Percentiles rank a stretch among this genome's conserved stretches.
Conservation (phyloP, 2,797 vertebrate genomes). For the Eulemur coronatus region DNA sequence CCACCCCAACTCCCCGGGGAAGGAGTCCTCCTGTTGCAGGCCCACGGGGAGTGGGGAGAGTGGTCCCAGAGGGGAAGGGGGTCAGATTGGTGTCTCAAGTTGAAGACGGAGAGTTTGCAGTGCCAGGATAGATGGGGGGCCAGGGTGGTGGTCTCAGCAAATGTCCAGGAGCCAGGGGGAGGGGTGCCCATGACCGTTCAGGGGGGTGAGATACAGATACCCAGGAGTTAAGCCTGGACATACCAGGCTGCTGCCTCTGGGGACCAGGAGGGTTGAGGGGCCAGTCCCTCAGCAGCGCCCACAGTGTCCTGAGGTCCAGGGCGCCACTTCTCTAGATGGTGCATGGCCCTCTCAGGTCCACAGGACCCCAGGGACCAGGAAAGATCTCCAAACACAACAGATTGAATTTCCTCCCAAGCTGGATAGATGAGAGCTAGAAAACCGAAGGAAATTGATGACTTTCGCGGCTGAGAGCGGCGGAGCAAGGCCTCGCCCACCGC, state of each 20-base stretch:
- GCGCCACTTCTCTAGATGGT: not conserved
- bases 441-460: fast-evolving
- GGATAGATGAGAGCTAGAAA: not conserved
- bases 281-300: not conserved
- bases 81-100: not conserved
- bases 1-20: not conserved
- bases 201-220: fast-evolving
- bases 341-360: not conserved
- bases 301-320: not conserved
- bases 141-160: not conserved
- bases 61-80: not conserved
- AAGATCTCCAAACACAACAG: not conserved
- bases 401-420: not conserved
- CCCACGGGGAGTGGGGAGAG: not conserved
- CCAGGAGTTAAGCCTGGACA: not conserved
- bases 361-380: not conserved
- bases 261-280: not conserved
- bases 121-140: no score
- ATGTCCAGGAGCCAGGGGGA: not conserved
- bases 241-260: fast-evolving
- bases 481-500: fast-evolving
- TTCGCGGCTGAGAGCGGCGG: fast-evolving
- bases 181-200: not conserved
- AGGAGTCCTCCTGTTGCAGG: not conserved
- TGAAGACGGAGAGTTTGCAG: not conserved